Percentiles rank a stretch among this genome's conserved stretches.
Evolutionary conservation across 2,888 invertebrate genomes (phyloP).

Genomic region (Drosophila falleni): DNA sequence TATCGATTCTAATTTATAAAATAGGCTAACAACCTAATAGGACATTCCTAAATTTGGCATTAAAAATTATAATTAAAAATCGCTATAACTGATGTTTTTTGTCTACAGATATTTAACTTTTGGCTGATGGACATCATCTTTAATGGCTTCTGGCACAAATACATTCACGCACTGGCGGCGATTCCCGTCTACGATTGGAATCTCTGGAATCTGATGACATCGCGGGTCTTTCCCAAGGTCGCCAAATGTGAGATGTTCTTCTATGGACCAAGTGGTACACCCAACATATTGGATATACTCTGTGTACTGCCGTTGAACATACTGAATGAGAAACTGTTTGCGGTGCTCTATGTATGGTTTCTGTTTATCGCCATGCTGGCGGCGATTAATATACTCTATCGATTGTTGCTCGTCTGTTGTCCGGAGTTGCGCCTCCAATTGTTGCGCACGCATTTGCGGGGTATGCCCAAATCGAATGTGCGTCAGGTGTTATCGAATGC

Average conservation of each 20-base stretch:
- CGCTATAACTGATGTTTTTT: not conserved
- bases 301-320: constrained; percentile 91
- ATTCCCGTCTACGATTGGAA: constrained; percentile 80
- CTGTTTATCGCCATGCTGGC: constrained; percentile 88
- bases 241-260: constrained; percentile 95
- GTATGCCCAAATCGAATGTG: constrained; percentile 69
- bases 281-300: constrained; percentile 91
- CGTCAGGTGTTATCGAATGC: constrained; percentile 57
- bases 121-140: constrained; percentile 79
- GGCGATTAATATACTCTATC: constrained; percentile 88
- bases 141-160: constrained; percentile 81
- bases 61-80: no score
- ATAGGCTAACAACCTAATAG: no score
- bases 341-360: constrained; percentile 91
- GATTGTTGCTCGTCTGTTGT: constrained; percentile 87
- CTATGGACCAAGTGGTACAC: constrained; percentile 93
- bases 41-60: no score
- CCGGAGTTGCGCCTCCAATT: constrained; percentile 69
- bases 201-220: constrained; percentile 79
- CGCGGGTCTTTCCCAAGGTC: constrained; percentile 87
- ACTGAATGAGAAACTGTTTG: constrained; percentile 92
- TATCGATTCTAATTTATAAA: no score
- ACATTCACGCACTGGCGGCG: constrained; percentile 72
- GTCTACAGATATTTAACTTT: constrained; percentile 72
- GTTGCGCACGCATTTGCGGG: constrained; percentile 69